A percentile compares a stretch with the other conserved stretches of the same genome.
Conservation (phyloP, 1,140 invertebrate species). For the Nylanderia fulva region DNA sequence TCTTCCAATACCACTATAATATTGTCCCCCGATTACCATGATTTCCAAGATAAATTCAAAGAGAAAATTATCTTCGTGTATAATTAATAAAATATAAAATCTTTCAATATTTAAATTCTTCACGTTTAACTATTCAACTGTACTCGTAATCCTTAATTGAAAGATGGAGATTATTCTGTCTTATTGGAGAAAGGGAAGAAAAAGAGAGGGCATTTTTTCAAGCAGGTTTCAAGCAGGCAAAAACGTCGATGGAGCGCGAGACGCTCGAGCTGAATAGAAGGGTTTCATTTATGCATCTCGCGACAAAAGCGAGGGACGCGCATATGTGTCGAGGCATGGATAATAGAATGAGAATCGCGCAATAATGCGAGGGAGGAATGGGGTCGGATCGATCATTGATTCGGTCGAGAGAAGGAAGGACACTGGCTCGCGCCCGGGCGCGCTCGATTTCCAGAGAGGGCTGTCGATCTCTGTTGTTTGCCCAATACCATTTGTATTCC, state of each 20-base stretch:
- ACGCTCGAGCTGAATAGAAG: constrained; percentile 7
- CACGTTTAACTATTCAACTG: neutral
- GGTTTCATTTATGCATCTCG: constrained; percentile 58
- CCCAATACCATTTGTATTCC: constrained; percentile 49
- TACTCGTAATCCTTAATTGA: neutral
- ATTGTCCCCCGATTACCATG: too few species aligned
- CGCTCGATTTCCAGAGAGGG: constrained; percentile 37
- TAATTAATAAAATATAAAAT: too few species aligned
- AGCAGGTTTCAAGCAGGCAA: neutral
- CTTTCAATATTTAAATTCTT: neutral
- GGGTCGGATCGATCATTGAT: constrained; percentile 54
- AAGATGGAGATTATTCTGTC: neutral
- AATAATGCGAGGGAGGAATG: constrained; percentile 52
- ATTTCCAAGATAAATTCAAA: too few species aligned
- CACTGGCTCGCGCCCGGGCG: neutral
- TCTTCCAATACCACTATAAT: too few species aligned
- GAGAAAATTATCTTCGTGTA: too few species aligned
- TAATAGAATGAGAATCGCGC: constrained; percentile 43
- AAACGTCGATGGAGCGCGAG: neutral
- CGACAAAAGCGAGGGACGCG: constrained; percentile 55
- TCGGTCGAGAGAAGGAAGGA: constrained; percentile 25
- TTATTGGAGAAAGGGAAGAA: neutral
- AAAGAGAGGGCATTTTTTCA: neutral
- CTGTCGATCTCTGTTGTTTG: constrained; percentile 57
- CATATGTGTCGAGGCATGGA: constrained; percentile 40